A percentile compares a stretch with the other conserved stretches of the same genome.
Evolutionary conservation across 2,797 vertebrate genomes (phyloP).

Genomic region (Aselliscus stoliczkanus): DNA sequence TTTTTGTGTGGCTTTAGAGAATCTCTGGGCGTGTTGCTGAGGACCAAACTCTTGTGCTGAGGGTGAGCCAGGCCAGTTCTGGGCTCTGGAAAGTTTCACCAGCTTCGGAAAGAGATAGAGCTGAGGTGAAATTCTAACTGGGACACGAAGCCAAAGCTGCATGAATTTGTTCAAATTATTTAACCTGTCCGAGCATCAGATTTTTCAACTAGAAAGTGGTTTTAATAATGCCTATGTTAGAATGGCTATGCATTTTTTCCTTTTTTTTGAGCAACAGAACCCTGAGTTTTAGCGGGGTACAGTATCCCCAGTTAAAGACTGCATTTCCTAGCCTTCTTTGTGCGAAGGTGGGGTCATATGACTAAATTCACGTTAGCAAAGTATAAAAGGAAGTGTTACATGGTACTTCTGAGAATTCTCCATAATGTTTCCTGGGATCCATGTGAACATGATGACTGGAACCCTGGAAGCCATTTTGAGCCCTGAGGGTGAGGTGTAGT

Average conservation of each 20-base stretch:
- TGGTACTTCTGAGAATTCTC: background rate
- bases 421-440: background rate
- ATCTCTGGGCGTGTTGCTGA: background rate
- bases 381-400: background rate
- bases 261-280: background rate
- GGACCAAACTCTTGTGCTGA: background rate
- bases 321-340: background rate
- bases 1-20: background rate
- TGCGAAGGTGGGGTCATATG: background rate
- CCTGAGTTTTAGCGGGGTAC: background rate
- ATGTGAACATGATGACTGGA: background rate
- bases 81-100: background rate
- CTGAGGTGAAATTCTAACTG: background rate
- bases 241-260: background rate
- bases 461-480: background rate
- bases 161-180: background rate
- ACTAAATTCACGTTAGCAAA: background rate
- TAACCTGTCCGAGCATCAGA: background rate
- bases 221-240: background rate
- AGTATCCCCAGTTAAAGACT: background rate
- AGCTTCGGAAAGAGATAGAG: background rate
- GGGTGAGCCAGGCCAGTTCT: background rate
- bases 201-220: background rate
- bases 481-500: background rate
- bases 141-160: background rate